phyloP scores from a whole-genome alignment of 2,113 vertebrate species.

The Cairina moschata region DNA sequence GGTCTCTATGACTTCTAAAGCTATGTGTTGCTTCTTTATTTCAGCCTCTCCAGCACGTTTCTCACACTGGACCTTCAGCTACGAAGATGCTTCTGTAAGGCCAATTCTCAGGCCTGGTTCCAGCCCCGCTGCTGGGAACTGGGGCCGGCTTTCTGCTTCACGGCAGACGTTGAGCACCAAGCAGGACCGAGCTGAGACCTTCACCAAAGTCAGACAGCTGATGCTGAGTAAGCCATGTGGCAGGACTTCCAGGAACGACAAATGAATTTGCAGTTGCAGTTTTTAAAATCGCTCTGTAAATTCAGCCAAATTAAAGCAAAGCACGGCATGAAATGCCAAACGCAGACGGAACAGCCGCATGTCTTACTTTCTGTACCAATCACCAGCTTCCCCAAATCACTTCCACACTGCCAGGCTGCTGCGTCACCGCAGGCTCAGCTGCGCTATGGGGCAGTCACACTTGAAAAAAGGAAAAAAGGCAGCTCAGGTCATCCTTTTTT shows the following conservation, averaged over 20 bases:
- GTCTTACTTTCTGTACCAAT: not conserved
- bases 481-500: too few relatives aligned
- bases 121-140: not conserved
- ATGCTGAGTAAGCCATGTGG: fast-evolving
- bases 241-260: not conserved
- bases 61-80: not conserved
- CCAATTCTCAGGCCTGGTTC: not conserved
- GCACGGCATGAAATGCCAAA: not conserved
- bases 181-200: not conserved
- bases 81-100: not conserved
- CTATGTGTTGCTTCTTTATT: not conserved
- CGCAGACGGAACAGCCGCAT: not conserved
- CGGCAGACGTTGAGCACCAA: not conserved
- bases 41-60: not conserved
- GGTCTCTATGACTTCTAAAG: not conserved
- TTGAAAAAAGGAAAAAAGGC: too few relatives aligned
- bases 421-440: not conserved
- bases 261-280: not conserved
- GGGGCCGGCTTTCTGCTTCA: fast-evolving
- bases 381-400: not conserved
- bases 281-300: not conserved
- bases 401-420: not conserved
- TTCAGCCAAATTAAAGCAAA: not conserved
- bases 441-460: not conserved
- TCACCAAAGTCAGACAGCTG: not conserved